Evolutionary conservation across 2,797 vertebrate species (phyloP).

Genomic region (Pagetopsis macropterus): DNA sequence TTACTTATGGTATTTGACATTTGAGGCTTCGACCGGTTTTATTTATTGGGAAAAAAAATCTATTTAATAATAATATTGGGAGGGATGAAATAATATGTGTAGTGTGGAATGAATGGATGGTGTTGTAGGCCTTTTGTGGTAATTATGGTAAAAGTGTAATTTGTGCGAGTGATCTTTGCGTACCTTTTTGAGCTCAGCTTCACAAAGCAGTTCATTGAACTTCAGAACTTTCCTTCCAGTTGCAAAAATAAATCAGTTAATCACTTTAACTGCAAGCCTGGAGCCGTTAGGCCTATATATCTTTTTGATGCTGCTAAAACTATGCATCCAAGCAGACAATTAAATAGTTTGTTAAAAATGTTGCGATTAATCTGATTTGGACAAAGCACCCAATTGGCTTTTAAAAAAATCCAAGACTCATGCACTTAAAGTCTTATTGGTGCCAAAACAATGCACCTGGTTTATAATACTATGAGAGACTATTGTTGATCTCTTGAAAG

Average conservation of each 20-base stretch:
- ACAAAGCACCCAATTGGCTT: background rate
- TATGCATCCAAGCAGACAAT: background rate
- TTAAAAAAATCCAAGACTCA: background rate
- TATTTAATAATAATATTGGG: background rate
- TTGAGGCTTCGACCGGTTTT: background rate
- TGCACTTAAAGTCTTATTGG: background rate
- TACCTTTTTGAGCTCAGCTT: background rate
- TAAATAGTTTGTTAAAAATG: background rate
- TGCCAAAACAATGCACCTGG: background rate
- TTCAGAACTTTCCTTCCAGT: background rate
- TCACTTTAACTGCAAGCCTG: background rate
- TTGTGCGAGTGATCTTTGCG: background rate
- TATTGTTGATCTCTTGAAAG: background rate
- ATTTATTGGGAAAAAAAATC: background rate
- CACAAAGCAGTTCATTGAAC: constrained; percentile 4
- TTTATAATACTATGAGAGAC: background rate
- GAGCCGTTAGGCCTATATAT: background rate
- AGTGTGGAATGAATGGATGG: background rate
- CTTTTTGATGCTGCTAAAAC: background rate
- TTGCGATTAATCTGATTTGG: background rate
- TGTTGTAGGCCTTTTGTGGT: background rate
- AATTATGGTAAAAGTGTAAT: background rate
- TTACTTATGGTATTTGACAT: background rate
- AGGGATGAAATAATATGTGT: background rate
- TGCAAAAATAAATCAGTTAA: constrained; percentile 13